These are phyloP conservation scores for Cydia fagiglandana DNA, from an alignment of 1,140 invertebrate species.

Conservation along the genomic window DNA sequence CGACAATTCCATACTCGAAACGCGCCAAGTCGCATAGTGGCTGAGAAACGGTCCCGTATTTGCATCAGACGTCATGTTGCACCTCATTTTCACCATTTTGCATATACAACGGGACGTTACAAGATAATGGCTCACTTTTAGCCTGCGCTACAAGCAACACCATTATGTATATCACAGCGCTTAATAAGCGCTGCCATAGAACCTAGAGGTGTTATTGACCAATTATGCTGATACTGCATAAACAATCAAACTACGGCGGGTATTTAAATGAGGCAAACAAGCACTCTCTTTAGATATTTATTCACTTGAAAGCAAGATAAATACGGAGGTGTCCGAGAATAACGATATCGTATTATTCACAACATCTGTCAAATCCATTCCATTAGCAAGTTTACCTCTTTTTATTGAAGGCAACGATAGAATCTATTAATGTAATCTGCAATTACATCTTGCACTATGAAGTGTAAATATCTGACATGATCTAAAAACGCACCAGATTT, in stretches of 20 bases:
- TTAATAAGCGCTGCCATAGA: background rate
- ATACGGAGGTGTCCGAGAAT: background rate
- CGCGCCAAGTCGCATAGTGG: background rate
- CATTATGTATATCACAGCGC: too few relatives aligned
- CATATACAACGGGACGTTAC: constrained; percentile 5
- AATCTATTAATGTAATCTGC: too few relatives aligned
- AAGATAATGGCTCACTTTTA: background rate
- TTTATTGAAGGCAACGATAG: background rate
- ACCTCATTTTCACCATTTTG: constrained; percentile 8
- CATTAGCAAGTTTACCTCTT: background rate
- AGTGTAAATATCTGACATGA: too few relatives aligned
- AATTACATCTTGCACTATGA: too few relatives aligned
- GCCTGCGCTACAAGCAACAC: background rate
- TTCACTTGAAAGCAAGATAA: constrained; percentile 14
- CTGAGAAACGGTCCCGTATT: constrained; percentile 4
- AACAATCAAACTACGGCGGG: background rate
- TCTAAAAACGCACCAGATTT: too few relatives aligned
- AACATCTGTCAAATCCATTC: background rate
- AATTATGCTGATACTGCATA: background rate
- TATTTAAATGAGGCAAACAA: constrained; percentile 11
- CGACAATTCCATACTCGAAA: background rate
- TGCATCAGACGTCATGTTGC: background rate
- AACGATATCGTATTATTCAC: constrained; percentile 4
- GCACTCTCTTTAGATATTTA: constrained; percentile 19
- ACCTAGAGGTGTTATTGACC: background rate